Conservation (phyloP, 2,888 invertebrate species). For the Eupithecia dodoneata region DNA sequence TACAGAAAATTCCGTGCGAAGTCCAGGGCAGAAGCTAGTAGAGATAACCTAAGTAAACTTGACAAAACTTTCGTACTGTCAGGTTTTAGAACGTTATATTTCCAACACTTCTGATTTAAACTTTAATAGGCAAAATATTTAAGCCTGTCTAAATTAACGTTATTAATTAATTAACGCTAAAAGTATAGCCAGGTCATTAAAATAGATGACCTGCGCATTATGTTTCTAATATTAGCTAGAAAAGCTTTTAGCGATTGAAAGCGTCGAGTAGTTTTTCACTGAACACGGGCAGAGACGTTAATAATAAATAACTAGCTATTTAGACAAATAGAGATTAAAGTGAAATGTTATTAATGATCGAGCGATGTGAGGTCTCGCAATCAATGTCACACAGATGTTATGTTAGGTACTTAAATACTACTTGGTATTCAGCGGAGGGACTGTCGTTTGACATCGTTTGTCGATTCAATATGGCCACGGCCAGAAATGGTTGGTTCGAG, state of each 20-base stretch:
- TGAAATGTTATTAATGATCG: background rate
- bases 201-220: background rate
- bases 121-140: background rate
- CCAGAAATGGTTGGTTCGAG: background rate
- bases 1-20: too few relatives aligned
- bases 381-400: background rate
- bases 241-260: conserved; percentile 2
- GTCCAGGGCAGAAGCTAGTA: too few relatives aligned
- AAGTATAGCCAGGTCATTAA: background rate
- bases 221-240: background rate
- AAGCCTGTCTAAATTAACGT: background rate
- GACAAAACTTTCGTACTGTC: background rate
- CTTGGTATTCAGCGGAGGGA: background rate
- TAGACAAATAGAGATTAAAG: background rate
- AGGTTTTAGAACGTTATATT: background rate
- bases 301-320: background rate
- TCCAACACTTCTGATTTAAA: background rate
- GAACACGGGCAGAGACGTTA: background rate
- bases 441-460: background rate
- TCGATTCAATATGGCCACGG: background rate
- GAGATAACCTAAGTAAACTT: background rate
- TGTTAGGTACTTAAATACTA: background rate
- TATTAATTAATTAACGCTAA: background rate
- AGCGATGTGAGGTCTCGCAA: background rate
- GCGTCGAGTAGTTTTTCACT: background rate